Base-by-base conservation (phyloP, 2,888 invertebrate species). In the Caenorhabditis sp. region DNA sequence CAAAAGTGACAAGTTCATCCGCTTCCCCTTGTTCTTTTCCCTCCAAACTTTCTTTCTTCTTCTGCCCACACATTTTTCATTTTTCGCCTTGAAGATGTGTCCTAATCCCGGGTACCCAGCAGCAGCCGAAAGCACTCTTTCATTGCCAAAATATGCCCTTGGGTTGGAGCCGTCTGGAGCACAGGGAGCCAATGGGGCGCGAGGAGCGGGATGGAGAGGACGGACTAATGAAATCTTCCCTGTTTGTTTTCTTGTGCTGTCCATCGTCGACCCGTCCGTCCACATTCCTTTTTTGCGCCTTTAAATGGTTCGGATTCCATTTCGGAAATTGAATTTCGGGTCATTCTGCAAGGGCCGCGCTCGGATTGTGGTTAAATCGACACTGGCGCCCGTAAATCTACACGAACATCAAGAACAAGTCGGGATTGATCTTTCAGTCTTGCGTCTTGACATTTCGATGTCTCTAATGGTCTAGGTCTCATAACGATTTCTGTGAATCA, bases 1-100 rank as follows among this genome's bases (percentile, higher is more conserved):
- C 40, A 61, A 60, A 74, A 74, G 60, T 74, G 74, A 74, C 74
- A 74, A 74, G 74, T 74, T 74, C 74, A 74, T 74, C 65, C 62
- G 55, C 18, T 51, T 50, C 37, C 28, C 35, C 40, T 47, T 70
- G 62, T 62, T 71, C 61, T 71, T 55, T 51, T 55, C 24, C 55
- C 24, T 24, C 32, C n/a, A 13, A 1, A 9, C 1, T 26, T 53
- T 53, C 22, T 15, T 3, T 1, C 6, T 13, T 15, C 15, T 26
- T 53, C 22, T 8, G 13, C 22, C 26, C 9, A n/a, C 26, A 47
- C 40, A 40, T 40, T 40, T 40, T 69, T 69, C 68, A 58, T 58
- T 69, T 69, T 35, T 58, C 51, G 24, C 22, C 32, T 51, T 51
- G 35, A 51, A 70, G 47, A 70, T 44, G 61, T 50, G 70, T 47